A percentile compares a stretch with the other conserved stretches of the same genome.
These are phyloP conservation scores for Echinops telfairi DNA, from an alignment of 2,113 vertebrate genomes.

Conservation along the genomic window DNA sequence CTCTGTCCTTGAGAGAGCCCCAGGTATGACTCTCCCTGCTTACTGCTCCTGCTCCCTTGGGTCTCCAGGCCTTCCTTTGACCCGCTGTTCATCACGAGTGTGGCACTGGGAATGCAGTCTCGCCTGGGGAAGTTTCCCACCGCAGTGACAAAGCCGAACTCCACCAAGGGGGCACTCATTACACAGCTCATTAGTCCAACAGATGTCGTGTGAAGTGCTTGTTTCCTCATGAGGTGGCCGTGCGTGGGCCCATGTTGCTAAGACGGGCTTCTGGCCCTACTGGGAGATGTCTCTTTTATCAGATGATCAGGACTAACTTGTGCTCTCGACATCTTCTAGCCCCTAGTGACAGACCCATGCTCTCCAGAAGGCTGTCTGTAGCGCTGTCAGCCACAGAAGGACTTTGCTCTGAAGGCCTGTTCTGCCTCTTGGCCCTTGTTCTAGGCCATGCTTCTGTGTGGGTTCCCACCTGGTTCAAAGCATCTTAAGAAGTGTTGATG, in stretches of 20 bases:
- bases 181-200: conserved; percentile 88
- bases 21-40: accelerated
- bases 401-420: accelerated
- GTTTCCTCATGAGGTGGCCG: conserved; percentile 80
- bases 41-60: neutral
- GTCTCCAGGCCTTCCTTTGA: neutral
- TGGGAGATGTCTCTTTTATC: conserved; percentile 54
- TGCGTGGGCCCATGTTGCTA: conserved; percentile 57
- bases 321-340: neutral
- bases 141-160: conserved; percentile 81
- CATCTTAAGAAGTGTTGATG: neutral
- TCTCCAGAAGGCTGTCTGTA: neutral
- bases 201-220: conserved; percentile 86
- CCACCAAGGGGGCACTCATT: conserved; percentile 85
- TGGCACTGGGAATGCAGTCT: conserved; percentile 75
- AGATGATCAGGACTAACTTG: neutral
- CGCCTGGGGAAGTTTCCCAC: conserved; percentile 85
- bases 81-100: conserved; percentile 42
- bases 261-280: conserved; percentile 67
- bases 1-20: neutral
- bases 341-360: neutral
- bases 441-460: neutral
- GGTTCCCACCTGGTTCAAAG: neutral
- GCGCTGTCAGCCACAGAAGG: neutral
- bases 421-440: neutral